Conservation (phyloP, 2,888 invertebrate genomes). For the Cosmorhoe ocellata region DNA sequence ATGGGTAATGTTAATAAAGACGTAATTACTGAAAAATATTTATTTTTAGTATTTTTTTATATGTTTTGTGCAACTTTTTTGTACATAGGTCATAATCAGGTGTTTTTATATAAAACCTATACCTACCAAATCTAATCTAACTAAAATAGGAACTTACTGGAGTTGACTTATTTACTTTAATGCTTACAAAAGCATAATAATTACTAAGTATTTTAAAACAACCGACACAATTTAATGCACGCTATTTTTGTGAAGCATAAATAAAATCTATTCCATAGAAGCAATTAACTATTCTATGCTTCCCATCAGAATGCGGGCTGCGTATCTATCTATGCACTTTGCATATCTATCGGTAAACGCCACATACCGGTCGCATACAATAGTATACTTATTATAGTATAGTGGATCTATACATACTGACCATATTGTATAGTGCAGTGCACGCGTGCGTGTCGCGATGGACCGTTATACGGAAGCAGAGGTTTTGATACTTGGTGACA, state of each 20-base stretch:
- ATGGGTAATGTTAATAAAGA: no score
- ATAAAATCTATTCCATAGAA: slow-evolving; percentile 3
- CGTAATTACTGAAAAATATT: no score
- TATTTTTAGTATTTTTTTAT: no score
- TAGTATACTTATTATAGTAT: slow-evolving; percentile 10
- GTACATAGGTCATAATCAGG: no score
- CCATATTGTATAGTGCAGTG: slow-evolving; percentile 20
- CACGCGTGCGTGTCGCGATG: slow-evolving; percentile 52
- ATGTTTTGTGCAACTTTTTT: no score
- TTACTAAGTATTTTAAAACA: no score
- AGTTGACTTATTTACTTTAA: no score
- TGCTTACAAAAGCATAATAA: no score
- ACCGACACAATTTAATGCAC: no score
- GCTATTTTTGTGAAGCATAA: neutral
- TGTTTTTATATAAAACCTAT: no score
- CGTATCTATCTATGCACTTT: slow-evolving; percentile 37
- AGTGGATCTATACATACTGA: slow-evolving; percentile 17
- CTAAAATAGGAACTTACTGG: no score
- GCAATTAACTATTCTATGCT: slow-evolving; percentile 9
- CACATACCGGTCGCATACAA: neutral
- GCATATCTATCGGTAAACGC: slow-evolving; percentile 26
- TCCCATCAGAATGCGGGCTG: slow-evolving; percentile 18
- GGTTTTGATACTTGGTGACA: slow-evolving; percentile 41
- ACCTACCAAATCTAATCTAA: no score
- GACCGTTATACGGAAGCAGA: slow-evolving; percentile 38